Conservation (phyloP, 2,888 invertebrate species). For the Tenthredo notha region DNA sequence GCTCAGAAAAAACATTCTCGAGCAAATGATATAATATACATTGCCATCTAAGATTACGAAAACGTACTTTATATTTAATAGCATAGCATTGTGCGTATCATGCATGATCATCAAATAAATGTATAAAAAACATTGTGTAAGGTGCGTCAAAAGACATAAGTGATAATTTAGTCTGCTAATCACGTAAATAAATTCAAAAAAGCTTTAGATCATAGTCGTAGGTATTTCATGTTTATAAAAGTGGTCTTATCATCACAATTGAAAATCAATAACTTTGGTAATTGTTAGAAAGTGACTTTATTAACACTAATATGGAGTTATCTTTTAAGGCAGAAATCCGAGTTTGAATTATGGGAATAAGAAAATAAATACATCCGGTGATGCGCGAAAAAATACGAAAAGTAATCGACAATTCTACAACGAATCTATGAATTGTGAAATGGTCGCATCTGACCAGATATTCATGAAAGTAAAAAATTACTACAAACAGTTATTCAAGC, state of each 20-base stretch:
- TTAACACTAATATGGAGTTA: background rate
- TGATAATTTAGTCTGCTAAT: constrained; percentile 51
- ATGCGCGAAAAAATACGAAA: background rate
- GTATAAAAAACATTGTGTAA: constrained; percentile 48
- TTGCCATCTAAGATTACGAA: constrained; percentile 44
- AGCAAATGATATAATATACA: constrained; percentile 50
- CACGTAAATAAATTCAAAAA: constrained; percentile 41
- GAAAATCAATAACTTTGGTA: background rate
- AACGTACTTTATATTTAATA: constrained; percentile 39
- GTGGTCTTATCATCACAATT: constrained; percentile 2
- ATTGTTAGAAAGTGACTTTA: background rate
- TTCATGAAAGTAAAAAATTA: background rate
- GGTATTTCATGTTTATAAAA: background rate
- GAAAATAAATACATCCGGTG: background rate
- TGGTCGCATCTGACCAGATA: background rate
- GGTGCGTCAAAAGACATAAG: constrained; percentile 45
- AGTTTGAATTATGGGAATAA: background rate
- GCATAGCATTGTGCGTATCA: constrained; percentile 48
- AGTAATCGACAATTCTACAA: background rate
- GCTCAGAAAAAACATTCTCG: constrained; percentile 20
- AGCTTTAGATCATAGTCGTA: constrained; percentile 42
- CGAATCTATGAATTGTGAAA: background rate
- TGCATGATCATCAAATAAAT: constrained; percentile 45
- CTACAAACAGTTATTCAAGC: background rate
- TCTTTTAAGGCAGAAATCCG: background rate